These are phyloP conservation scores for Mirounga angustirostris DNA, from an alignment of 2,113 vertebrate genomes.

Conservation along the genomic window DNA sequence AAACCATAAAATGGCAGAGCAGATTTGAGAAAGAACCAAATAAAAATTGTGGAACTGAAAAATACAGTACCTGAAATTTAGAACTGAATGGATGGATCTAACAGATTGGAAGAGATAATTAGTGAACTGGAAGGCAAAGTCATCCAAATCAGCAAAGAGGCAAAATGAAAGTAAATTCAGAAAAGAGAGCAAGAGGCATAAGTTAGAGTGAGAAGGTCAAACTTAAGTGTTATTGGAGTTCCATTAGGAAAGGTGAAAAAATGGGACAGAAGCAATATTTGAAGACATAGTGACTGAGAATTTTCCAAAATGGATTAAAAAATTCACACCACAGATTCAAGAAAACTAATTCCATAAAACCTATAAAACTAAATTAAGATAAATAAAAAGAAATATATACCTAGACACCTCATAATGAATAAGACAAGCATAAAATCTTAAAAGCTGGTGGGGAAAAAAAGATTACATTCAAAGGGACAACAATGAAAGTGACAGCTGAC, in stretches of 20 bases:
- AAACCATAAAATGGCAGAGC: neutral
- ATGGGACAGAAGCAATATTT: neutral
- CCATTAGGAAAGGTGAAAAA: neutral
- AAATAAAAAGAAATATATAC: neutral
- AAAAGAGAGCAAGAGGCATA: neutral
- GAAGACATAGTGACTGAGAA: neutral
- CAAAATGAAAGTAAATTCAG: conserved; percentile 15
- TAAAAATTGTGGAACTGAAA: neutral
- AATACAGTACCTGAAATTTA: neutral
- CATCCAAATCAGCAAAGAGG: neutral
- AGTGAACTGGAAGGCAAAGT: neutral
- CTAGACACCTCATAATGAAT: neutral
- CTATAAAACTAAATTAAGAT: conserved; percentile 16
- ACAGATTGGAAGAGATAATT: neutral
- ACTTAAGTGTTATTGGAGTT: neutral
- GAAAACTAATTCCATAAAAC: neutral
- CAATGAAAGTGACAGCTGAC: neutral
- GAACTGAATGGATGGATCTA: conserved; percentile 16
- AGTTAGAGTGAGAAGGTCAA: conserved; percentile 9
- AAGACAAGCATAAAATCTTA: conserved; percentile 15
- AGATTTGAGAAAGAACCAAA: conserved; percentile 22
- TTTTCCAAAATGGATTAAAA: conserved; percentile 4
- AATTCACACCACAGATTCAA: neutral
- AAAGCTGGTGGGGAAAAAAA: neutral
- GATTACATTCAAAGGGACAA: neutral